Evolutionary conservation across 1,140 invertebrate genomes (phyloP), one percentile per base, ranked within the genome.

Genomic region (Spodoptera litura): DNA sequence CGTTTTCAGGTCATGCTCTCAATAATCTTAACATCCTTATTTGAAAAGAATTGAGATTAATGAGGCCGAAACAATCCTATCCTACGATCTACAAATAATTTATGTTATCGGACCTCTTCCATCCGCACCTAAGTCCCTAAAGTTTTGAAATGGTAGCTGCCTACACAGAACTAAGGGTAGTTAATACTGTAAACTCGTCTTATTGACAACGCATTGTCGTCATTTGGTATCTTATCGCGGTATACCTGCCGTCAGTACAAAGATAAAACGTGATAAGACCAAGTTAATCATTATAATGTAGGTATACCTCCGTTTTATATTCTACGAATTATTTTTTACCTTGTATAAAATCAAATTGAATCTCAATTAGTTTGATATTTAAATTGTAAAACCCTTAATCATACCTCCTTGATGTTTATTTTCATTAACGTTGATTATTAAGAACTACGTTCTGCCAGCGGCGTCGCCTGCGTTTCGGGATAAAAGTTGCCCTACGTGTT

Each of bases 221-320:
- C 87, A 89, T 86, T 81, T 68, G 62, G 61, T 90, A 91, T 91
- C 89, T 93, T 93, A 93, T 93, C 91, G 76, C 72, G 81, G 88
- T 91, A 86, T 85, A 88, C 87, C 87, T 92, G 86, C 86, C 85
- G 84, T 89, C 87, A 84, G 83, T 86, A 78, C 79, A 81, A 81
- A 82, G 87, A 91, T 89, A 87, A 89, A 82, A 80, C 70, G 55
- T 87, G 85, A 89, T 91, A 89, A 87, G 71, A 79, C 68, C 66
- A 77, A 81, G 64, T 82, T 87, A 87, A 88, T 89, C 87, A 88
- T 85, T 88, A 61, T 75, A 53, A 75, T 75, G 15, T 81, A 75
- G 62, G 15, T 81, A 75, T 20, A 78, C 38, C 51, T 75, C 31
- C 59, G 25, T 15, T 70, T 52, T 70, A 70, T 53, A 70, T 71